Conservation (phyloP, 2,797 vertebrate species). For the Poeciliopsis infans region DNA sequence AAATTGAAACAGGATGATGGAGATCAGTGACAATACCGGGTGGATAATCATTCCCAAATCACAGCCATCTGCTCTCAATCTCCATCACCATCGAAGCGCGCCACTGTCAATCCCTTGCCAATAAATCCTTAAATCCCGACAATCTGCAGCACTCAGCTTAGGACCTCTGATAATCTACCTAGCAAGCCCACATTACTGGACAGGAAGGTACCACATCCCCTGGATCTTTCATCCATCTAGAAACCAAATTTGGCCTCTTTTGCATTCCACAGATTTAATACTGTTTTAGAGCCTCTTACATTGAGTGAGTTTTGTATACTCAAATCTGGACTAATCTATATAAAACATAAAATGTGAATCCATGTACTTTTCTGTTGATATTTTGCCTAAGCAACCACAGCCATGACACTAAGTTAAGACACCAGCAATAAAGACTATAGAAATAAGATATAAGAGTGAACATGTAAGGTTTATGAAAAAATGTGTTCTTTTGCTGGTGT, state of each 20-base stretch:
- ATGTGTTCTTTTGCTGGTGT: slow-evolving; percentile 12
- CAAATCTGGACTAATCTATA: slow-evolving; percentile 4
- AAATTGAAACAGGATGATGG: slow-evolving; percentile 81
- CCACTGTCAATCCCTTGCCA: slow-evolving; percentile 73
- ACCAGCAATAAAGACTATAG: slow-evolving; percentile 9
- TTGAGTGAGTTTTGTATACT: background rate
- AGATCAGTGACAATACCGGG: slow-evolving; percentile 81
- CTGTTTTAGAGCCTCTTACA: slow-evolving; percentile 27
- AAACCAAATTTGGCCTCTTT: slow-evolving; percentile 36
- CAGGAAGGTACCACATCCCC: slow-evolving; percentile 59
- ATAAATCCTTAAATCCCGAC: slow-evolving; percentile 85
- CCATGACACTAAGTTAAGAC: slow-evolving; percentile 29
- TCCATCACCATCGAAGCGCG: slow-evolving; percentile 72
- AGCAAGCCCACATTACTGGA: slow-evolving; percentile 71
- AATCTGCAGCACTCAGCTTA: slow-evolving; percentile 80
- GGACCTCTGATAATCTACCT: slow-evolving; percentile 73
- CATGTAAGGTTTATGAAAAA: slow-evolving; percentile 32
- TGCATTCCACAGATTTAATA: background rate
- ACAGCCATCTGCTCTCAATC: slow-evolving; percentile 84
- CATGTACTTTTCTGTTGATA: slow-evolving; percentile 4
- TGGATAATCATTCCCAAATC: slow-evolving; percentile 81
- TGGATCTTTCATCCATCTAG: slow-evolving; percentile 44
- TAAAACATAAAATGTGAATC: background rate
- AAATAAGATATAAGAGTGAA: slow-evolving; percentile 42
- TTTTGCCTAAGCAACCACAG: slow-evolving; percentile 25